Evolutionary conservation across 1,140 invertebrate species (phyloP).

Genomic region (Diorhabda sublineata): DNA sequence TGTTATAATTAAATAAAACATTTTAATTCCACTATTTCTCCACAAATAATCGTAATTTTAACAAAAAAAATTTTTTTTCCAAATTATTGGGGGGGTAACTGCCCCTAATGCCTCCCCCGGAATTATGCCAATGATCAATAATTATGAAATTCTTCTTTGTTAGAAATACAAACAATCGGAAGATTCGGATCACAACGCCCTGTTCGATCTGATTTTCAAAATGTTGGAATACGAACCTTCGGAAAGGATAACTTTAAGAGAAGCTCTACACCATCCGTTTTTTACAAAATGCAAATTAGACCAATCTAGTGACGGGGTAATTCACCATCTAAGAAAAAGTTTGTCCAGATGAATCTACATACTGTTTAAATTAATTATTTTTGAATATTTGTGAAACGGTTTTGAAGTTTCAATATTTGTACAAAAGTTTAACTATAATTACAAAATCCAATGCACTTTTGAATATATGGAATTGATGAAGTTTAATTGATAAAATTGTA

Average conservation of each 20-base stretch:
- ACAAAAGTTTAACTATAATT: neutral
- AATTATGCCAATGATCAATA: neutral
- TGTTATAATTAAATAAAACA: too few species aligned
- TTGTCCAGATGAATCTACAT: conserved; percentile 29
- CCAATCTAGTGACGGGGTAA: conserved; percentile 62
- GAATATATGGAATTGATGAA: too few species aligned
- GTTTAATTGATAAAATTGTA: too few species aligned
- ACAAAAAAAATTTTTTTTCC: neutral
- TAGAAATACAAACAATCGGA: conserved; percentile 88
- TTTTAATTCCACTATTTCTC: too few species aligned
- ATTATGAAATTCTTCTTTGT: conserved; percentile 14
- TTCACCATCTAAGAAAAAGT: conserved; percentile 56
- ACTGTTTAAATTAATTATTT: neutral
- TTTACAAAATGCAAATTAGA: conserved; percentile 79
- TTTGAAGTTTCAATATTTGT: conserved; percentile 3
- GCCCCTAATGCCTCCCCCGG: too few species aligned
- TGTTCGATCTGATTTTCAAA: conserved; percentile 90
- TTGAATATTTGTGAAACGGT: neutral
- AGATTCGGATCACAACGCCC: conserved; percentile 83
- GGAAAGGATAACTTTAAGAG: conserved; percentile 81
- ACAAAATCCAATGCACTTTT: too few species aligned
- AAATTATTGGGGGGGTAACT: neutral
- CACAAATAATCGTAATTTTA: neutral
- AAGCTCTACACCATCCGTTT: conserved; percentile 90
- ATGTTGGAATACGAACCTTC: conserved; percentile 98